Base-by-base conservation (phyloP, 2,888 invertebrate species). In the Tenthredo distinguenda region DNA sequence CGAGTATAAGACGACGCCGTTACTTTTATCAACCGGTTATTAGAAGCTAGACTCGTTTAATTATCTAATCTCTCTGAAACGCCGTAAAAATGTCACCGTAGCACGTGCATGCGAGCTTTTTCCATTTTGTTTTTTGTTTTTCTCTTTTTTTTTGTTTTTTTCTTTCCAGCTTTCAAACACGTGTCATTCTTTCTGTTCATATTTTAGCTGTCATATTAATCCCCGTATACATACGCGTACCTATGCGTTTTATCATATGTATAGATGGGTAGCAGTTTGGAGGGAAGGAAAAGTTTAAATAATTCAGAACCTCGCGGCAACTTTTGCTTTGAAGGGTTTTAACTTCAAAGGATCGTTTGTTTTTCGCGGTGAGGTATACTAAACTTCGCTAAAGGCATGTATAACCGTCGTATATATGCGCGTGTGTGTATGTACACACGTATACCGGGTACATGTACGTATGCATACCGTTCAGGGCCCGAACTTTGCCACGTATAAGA, bases 41-140 rank as follows among this genome's bases (percentile, higher is more conserved):
- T 47, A 47, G 47, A 26, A 43, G 21, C 47, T 47, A 10, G 47
- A 21, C 47, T 9, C 50, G 79, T 34, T 79, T 79, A 58, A 79
- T 79, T 79, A 79, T 18, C 79, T 58, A 55, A 58, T 79, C 79
- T 79, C 79, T 55, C 34, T 4, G 4, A 55, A 79, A 55, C n/a
- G 55, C 34, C n/a, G 34, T 79, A 55, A 79, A 79, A 79, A 79
- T 79, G 79, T 79, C 79, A 79, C 55, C n/a, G 71, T 47, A 47
- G n/a, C 47, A 43, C 76, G 76, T 76, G 76, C n/a, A 10, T 58
- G 21, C 21, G 12, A 62, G 10, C 26, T 10, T 62, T 26, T 58
- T 58, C 10, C 10, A 6, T 1, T n/a, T 58, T 9, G 4, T 6
- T n/a, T 58, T 18, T 21, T 7, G 9, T 21, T 58, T 58, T 58